Conservation (phyloP, 2,113 vertebrate species). For the Tragelaphus imberbis region DNA sequence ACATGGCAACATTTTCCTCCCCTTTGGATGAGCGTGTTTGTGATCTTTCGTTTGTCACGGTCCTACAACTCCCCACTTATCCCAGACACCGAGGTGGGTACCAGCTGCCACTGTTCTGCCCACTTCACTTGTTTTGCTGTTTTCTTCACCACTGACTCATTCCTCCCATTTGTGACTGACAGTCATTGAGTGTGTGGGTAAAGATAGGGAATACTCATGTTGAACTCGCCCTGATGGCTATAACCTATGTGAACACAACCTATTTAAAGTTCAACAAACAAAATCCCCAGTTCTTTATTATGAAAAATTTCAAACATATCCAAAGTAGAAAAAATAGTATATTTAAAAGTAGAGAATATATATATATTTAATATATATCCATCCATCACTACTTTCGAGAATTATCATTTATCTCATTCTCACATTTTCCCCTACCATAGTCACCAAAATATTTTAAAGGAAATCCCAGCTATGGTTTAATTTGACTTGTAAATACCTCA, state of each 20-base stretch:
- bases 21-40: not conserved
- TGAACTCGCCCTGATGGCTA: not conserved
- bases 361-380: not conserved
- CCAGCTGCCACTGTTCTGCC: not conserved
- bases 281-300: not conserved
- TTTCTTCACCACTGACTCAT: not conserved
- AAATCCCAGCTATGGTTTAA: not conserved
- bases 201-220: not conserved
- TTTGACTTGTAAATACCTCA: not conserved
- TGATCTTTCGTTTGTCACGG: rapidly evolving
- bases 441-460: not conserved
- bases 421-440: not conserved
- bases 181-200: not conserved
- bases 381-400: not conserved
- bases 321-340: not conserved
- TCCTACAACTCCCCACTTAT: too few relatives aligned
- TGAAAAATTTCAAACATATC: not conserved
- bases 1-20: too few relatives aligned
- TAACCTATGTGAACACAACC: not conserved
- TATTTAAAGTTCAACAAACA: not conserved
- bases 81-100: not conserved
- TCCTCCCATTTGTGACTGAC: not conserved
- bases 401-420: not conserved
- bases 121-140: not conserved
- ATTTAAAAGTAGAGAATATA: not conserved